Percentiles rank a stretch among this genome's conserved stretches.
Evolutionary conservation across 2,888 invertebrate species (phyloP).

Genomic region (Tenthredo notha): DNA sequence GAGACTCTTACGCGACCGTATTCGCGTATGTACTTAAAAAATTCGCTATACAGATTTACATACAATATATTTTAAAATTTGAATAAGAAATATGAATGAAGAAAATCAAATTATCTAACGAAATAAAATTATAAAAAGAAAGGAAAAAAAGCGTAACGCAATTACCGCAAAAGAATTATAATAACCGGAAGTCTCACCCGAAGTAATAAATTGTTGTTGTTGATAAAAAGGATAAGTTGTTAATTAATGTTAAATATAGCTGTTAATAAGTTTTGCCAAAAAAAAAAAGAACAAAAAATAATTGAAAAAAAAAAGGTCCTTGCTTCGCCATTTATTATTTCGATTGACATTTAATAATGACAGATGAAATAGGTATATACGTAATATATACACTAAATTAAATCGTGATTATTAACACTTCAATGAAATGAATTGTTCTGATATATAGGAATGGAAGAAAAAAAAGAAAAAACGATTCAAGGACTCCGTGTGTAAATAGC

Average conservation of each 20-base stretch:
- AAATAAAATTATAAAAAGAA: not conserved
- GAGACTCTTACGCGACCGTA: not conserved
- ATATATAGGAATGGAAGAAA: too few species aligned
- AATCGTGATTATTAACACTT: too few species aligned
- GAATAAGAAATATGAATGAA: not conserved
- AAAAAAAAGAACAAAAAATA: not conserved
- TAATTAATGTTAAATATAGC: constrained; percentile 71
- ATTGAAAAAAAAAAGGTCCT: constrained; percentile 61
- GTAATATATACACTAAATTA: too few species aligned
- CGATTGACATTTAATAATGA: not conserved
- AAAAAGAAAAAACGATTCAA: constrained; percentile 32
- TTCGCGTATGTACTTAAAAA: not conserved
- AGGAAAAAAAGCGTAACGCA: not conserved
- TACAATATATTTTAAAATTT: not conserved
- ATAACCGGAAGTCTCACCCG: constrained; percentile 34
- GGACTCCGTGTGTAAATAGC: constrained; percentile 12
- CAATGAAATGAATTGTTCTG: too few species aligned
- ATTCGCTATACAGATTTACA: not conserved
- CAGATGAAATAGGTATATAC: too few species aligned
- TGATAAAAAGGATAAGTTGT: constrained; percentile 71
- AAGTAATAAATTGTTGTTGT: constrained; percentile 64
- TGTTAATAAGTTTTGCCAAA: constrained; percentile 65
- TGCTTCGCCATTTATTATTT: constrained; percentile 45
- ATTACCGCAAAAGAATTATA: not conserved
- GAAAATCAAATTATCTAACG: not conserved